Base-by-base conservation (phyloP, 1,140 invertebrate genomes). In the Mamestra configurata region DNA sequence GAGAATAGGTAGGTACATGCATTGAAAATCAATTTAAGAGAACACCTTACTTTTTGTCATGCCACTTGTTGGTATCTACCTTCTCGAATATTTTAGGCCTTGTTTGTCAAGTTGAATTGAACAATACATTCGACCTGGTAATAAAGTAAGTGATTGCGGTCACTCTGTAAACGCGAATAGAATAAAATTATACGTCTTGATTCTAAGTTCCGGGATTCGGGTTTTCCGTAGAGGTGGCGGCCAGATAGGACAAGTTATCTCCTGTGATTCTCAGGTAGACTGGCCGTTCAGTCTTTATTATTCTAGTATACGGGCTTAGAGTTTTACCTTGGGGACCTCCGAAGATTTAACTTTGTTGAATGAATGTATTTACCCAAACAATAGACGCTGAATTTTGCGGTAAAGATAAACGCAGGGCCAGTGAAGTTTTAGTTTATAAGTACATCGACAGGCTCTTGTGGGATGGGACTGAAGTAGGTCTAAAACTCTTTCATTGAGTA, bases 211-310 rank as follows among this genome's bases (percentile, higher is more conserved):
- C 43, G 1, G 43, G 43, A 15, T 1, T 46, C 4, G 37, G 8
- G 13, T 46, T 46, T 46, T 46, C 11, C 13, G 11, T 13, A 53
- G 55, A 5, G 18, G 55, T 27, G 4, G 22, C 15, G 13, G 55
- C 55, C 24, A 55, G 51, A 18, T 53, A 53, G 55, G 55, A 24
- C 55, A 27, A 57, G 55, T 5, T 57, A 24, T 57, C 55, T 27
- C 27, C 13, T 27, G 10, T 27, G 55, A 57, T 13, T 13, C 24
- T 15, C 20, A 24, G 51, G 22, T 57, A 15, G 24, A 57, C 55
- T 27, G 55, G 55, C 43, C 11, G 37, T 40, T 40, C 51, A 55
- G 7, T 24, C 6, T 55, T 55, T 22, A 22, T 22, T 55, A 55
- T 11, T 55, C 7, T 11, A 24, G 7, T 11, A 55, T 2, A 20